Evolutionary conservation across 2,113 vertebrate species (phyloP), one percentile per base, ranked within the genome.

Genomic region (Furnarius figulus): DNA sequence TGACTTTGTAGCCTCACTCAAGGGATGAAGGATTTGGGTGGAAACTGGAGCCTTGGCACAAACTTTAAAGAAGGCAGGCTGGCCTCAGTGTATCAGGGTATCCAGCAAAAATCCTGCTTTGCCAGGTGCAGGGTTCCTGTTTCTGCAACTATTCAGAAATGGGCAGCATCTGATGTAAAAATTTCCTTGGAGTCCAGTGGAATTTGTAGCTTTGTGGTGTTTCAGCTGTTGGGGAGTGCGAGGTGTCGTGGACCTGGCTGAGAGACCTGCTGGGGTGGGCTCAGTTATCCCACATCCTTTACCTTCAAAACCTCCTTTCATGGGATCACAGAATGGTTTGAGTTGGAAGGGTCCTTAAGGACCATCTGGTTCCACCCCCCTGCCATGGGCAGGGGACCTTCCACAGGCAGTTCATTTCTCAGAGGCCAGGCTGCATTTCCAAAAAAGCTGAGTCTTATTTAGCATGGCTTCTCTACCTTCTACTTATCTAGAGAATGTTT

Each of bases 181-280:
- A 15, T 21, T 9, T 23, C 56, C 33, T 63, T 94, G 79, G 58
- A 44, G 37, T 72, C 58, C 27, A 47, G 35, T 55, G 52, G 79
- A 40, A 30, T 75, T 78, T 81, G 79, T 61, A 35, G 59, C 6
- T 1, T 9, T 59, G 13, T 5, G 20, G 31, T 40, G 31, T 62
- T 73, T 27, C 40, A 90, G 30, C 11, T 52, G 2, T 24, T 46
- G 9, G 6, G 10, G 33, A 27, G 42, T 15, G 9, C 46, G 33
- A 3, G 2, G 2, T 18, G 55, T 42, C 4, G 0, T 10, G 20
- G 63, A 13, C 27, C 22, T 35, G 24, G 30, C 3, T 39, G 62
- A 30, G 53, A 17, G 35, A 31, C 28, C 53, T 47, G 2, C 14
- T 47, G 42, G 17, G 53, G 6, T 59, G 27, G 39, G 78, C 44